Base-by-base conservation (phyloP, 2,888 invertebrate genomes). In the Luffia ferchaultella region DNA sequence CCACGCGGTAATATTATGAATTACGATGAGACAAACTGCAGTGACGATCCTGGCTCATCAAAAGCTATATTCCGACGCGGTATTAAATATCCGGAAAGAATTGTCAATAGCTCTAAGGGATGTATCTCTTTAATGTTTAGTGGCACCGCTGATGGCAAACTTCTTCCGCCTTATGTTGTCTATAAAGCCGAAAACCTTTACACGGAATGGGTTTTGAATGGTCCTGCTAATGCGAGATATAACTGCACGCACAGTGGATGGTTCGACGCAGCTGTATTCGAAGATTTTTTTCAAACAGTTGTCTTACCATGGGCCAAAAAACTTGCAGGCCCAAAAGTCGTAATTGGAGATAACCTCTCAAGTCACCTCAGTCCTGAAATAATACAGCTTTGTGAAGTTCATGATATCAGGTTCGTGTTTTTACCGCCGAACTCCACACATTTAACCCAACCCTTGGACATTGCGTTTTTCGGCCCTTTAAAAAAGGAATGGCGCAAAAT, bases 161-260 rank as follows among this genome's bases (percentile, higher is more conserved):
- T 57, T 2, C 53, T 56, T 16, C 53, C 57, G 42, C 45, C 53
- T 30, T 60, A 60, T 48, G 46, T 50, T 15, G 56, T 59, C 18
- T 57, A 52, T 45, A 58, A 57, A 50, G 51, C 57, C 16, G 53
- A 58, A 16, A 47, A 56, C 50, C 52, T 60, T 43, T 58, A 55
- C 52, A 46, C 49, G 1, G 16, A 48, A 16, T 59, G 59, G 58
- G 47, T 50, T 40, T 18, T 51, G 52, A 48, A 52, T 52, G 57
- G 58, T 18, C 58, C 59, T 19, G 18, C 30, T n/a, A 45, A 20
- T 45, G 50, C 50, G 18, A 47, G 50, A 18, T 48, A 53, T 19
- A 50, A 43, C 48, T 50, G 50, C 45, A 42, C 50, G 1, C 50
- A 53, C 47, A 45, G 48, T 1, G 51, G 53, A 9, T 54, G 52